A percentile compares a stretch with the other conserved stretches of the same genome.
These are phyloP conservation scores for Aurelia sp. DNA, from an alignment of 30 jellyfish, hydroid and myxozoan genomes.

Conservation along the genomic window DNA sequence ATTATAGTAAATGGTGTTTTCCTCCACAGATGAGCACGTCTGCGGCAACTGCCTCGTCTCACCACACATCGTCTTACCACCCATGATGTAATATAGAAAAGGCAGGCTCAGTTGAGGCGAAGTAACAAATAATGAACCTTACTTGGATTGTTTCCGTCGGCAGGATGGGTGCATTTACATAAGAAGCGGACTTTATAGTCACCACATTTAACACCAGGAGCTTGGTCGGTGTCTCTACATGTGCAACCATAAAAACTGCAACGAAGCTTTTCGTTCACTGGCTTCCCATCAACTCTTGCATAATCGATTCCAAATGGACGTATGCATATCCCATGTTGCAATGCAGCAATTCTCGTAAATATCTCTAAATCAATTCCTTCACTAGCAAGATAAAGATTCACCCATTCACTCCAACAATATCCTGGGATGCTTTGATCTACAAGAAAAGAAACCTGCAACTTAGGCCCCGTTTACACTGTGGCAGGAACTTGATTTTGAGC, in stretches of 20 bases:
- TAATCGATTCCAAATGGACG: slow-evolving; percentile 77
- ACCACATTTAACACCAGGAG: slow-evolving; percentile 67
- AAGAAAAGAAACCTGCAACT: neutral
- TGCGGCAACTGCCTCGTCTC: too few relatives aligned
- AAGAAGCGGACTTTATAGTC: slow-evolving; percentile 83
- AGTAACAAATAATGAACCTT: neutral
- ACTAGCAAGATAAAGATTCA: slow-evolving; percentile 51
- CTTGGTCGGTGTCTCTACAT: slow-evolving; percentile 56
- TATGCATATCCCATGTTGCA: slow-evolving; percentile 61
- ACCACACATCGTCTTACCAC: too few relatives aligned
- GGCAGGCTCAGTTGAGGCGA: too few relatives aligned
- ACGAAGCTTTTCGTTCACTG: slow-evolving; percentile 50
- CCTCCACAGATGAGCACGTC: too few relatives aligned
- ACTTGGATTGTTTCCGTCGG: slow-evolving; percentile 24
- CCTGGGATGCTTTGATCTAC: slow-evolving; percentile 9
- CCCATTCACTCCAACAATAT: slow-evolving; percentile 83
- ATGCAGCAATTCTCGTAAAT: slow-evolving; percentile 44
- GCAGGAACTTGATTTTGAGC: too few relatives aligned
- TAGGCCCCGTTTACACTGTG: too few relatives aligned
- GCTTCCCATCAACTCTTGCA: slow-evolving; percentile 70
- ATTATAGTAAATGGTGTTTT: too few relatives aligned
- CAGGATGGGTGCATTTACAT: slow-evolving; percentile 50
- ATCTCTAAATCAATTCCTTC: slow-evolving; percentile 74
- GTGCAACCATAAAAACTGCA: slow-evolving; percentile 77
- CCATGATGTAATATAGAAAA: too few relatives aligned